Evolutionary conservation across 2,888 invertebrate species (phyloP), one percentile per base, ranked within the genome.

Genomic region (Dione vanillae): DNA sequence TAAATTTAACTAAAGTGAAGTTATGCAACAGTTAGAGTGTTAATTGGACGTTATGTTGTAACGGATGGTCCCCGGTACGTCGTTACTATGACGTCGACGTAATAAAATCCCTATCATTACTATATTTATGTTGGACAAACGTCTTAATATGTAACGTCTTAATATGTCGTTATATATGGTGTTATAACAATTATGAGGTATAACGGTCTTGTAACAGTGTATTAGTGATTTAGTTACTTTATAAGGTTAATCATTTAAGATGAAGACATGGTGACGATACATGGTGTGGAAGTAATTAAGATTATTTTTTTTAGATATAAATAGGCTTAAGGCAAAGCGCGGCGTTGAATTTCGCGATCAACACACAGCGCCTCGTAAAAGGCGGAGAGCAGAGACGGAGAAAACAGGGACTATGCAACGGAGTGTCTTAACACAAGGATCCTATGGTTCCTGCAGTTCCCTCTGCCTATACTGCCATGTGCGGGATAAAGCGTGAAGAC

Each of bases 1-100:
- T 73, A 72, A 75, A 74, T 73, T 71, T 66, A 80, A 79, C 69
- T 77, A 81, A 80, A 82, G 82, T 81, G 78, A 81, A 85, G 80
- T 86, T 85, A 79, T 76, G 77, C 76, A 85, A 85, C 84, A 85
- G 47, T 64, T 64, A 64, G 68, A 65, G 69, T 58, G 73, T 76
- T 71, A 75, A 88, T 88, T 86, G 85, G 80, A 79, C 76, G 78
- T 81, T 80, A 81, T 83, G 79, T 74, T 76, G 83, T 83, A 83
- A 84, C 80, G 78, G 82, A 86, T 82, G 85, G 80, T 78, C 78
- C 85, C 83, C 79, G 79, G 73, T 76, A 82, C 78, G 79, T 79
- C 78, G 78, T 83, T 79, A 67, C 74, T 27, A 9, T 6, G 74
- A 76, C 77, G 80, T 80, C 80, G 80, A 75, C 78, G 78, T 81